Evolutionary conservation across 1,140 invertebrate species (phyloP).

Genomic region (Dufourea novaeangliae): DNA sequence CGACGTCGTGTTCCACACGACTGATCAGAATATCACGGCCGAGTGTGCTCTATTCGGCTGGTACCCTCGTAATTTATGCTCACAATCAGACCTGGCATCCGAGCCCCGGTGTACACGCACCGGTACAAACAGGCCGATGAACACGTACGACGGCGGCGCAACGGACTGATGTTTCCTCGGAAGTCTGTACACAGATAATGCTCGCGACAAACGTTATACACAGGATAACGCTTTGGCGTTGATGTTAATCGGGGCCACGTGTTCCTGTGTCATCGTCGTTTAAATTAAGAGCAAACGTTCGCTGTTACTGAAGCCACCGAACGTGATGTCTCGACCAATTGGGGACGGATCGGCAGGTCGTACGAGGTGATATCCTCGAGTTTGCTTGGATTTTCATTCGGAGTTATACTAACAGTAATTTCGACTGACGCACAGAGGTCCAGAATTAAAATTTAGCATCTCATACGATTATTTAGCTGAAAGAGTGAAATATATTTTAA

Average conservation of each 20-base stretch:
- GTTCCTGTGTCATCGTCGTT: not conserved
- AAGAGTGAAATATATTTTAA: too few relatives aligned
- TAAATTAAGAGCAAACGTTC: not conserved
- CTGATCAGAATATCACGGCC: slow-evolving; percentile 41
- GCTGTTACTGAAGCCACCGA: not conserved
- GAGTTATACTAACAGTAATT: too few relatives aligned
- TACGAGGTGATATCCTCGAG: too few relatives aligned
- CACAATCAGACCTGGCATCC: slow-evolving; percentile 37
- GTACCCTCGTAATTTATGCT: slow-evolving; percentile 60
- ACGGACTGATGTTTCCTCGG: not conserved
- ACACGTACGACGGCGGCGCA: not conserved
- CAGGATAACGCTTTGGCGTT: slow-evolving; percentile 17
- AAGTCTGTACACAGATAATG: slow-evolving; percentile 6
- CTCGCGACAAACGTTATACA: slow-evolving; percentile 9
- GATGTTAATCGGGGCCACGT: slow-evolving; percentile 9
- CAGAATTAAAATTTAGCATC: too few relatives aligned
- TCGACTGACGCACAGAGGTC: too few relatives aligned
- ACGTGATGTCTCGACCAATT: not conserved
- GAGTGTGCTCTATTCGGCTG: slow-evolving; percentile 42
- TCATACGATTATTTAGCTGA: too few relatives aligned
- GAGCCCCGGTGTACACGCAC: slow-evolving; percentile 24
- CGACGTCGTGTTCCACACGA: slow-evolving; percentile 29
- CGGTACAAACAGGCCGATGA: slow-evolving; percentile 9
- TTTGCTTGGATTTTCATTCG: too few relatives aligned
- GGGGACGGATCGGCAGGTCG: too few relatives aligned